A percentile compares a stretch with the other conserved stretches of the same genome.
Conservation (phyloP, 2,888 invertebrate species). For the Rhorus exstirpatorius region DNA sequence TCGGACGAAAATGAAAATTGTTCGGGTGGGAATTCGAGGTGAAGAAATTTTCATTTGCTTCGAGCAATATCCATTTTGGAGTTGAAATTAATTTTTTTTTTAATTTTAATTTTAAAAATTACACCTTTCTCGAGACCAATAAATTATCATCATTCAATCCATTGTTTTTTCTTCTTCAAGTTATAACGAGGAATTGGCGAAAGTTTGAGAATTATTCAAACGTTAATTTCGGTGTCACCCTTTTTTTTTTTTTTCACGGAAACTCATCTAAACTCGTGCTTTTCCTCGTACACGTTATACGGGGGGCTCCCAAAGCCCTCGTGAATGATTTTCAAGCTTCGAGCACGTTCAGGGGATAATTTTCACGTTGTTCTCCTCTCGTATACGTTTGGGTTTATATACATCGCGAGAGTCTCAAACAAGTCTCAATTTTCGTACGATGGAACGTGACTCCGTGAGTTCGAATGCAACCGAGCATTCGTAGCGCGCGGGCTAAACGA, state of each 20-base stretch:
- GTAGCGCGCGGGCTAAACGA: background rate
- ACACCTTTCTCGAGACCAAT: no score
- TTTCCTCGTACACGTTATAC: slow-evolving; percentile 32
- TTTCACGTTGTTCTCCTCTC: slow-evolving; percentile 60
- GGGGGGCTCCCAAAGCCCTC: slow-evolving; percentile 2
- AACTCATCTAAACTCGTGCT: slow-evolving; percentile 44
- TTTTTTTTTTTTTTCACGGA: slow-evolving; percentile 46
- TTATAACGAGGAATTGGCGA: no score
- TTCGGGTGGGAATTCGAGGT: no score
- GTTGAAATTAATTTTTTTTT: no score
- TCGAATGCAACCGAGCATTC: slow-evolving; percentile 45
- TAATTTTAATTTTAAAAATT: no score
- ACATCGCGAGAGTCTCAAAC: slow-evolving; percentile 69
- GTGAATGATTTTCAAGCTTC: slow-evolving; percentile 56
- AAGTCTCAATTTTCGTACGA: slow-evolving; percentile 74
- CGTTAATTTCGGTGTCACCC: slow-evolving; percentile 56
- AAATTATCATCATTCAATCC: no score
- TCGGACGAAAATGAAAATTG: no score
- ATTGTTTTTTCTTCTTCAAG: no score
- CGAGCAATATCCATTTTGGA: no score
- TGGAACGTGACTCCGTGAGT: slow-evolving; percentile 72
- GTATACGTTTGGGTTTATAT: slow-evolving; percentile 53
- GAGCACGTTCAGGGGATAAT: slow-evolving; percentile 73
- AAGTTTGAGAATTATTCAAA: background rate
- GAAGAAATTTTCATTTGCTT: no score